These are phyloP conservation scores for Amphipyra berbera DNA, from an alignment of 2,888 invertebrate species.

Conservation along the genomic window DNA sequence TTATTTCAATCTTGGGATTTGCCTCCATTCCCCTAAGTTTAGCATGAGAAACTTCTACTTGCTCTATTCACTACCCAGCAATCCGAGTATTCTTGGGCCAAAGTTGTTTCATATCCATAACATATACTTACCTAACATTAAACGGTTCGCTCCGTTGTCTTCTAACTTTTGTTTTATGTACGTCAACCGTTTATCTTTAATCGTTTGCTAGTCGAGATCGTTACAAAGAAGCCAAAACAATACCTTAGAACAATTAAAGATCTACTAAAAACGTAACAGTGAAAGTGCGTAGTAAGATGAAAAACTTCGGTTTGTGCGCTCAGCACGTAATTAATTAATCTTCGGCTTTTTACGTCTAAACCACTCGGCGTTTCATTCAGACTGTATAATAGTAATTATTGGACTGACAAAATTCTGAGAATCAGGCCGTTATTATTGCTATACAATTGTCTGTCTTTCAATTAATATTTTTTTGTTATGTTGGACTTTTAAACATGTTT, in stretches of 20 bases:
- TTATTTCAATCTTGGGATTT: too few species aligned
- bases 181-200: too few species aligned
- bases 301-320: conserved; percentile 35
- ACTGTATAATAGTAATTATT: conserved; percentile 37
- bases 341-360: conserved; percentile 46
- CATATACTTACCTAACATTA: too few species aligned
- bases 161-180: too few species aligned
- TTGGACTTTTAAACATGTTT: too few species aligned
- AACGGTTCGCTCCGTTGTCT: too few species aligned
- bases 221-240: conserved; percentile 19
- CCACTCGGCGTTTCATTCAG: conserved; percentile 28
- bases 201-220: too few species aligned
- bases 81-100: too few species aligned
- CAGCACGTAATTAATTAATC: conserved; percentile 50
- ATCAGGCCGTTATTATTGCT: conserved; percentile 28
- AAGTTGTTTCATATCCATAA: too few species aligned
- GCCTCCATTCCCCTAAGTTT: too few species aligned
- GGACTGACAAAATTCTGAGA: conserved; percentile 40
- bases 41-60: too few species aligned
- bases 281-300: conserved; percentile 40
- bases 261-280: conserved; percentile 33
- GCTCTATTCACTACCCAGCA: too few species aligned
- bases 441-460: conserved; percentile 13
- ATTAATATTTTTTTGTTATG: neutral
- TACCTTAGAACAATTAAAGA: conserved; percentile 14